Evolutionary conservation across 2,888 invertebrate species (phyloP).

Genomic region (Neoitamus cyanurus): DNA sequence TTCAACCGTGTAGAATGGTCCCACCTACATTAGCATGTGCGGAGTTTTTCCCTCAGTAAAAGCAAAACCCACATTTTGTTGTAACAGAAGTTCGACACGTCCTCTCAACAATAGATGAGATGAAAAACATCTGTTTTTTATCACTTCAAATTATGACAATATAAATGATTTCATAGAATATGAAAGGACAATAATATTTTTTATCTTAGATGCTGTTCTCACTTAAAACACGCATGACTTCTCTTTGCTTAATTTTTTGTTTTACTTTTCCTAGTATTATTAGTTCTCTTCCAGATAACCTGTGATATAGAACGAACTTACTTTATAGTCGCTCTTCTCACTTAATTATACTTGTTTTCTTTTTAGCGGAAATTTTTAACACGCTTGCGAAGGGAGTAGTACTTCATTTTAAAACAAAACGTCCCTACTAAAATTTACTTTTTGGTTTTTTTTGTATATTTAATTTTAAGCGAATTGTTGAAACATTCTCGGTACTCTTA

Average conservation of each 20-base stretch:
- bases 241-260: background rate
- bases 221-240: background rate
- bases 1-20: too few relatives aligned
- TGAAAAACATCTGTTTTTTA: background rate
- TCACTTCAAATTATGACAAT: background rate
- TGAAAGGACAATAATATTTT: background rate
- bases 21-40: too few relatives aligned
- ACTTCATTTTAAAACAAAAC: slow-evolving; percentile 7
- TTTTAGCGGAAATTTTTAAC: background rate
- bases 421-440: background rate
- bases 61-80: background rate
- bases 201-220: background rate
- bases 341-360: background rate
- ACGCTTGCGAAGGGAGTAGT: background rate
- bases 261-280: background rate
- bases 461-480: background rate
- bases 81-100: too few relatives aligned
- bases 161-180: background rate
- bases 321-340: background rate
- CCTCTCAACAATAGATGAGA: too few relatives aligned
- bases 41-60: too few relatives aligned
- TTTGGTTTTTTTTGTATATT: background rate
- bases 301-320: slow-evolving; percentile 29
- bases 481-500: background rate
- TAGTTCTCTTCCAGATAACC: slow-evolving; percentile 13